These are phyloP conservation scores for Actinostola sp. DNA, from an alignment of 92 coral and sea anemone genomes.

Conservation along the genomic window DNA sequence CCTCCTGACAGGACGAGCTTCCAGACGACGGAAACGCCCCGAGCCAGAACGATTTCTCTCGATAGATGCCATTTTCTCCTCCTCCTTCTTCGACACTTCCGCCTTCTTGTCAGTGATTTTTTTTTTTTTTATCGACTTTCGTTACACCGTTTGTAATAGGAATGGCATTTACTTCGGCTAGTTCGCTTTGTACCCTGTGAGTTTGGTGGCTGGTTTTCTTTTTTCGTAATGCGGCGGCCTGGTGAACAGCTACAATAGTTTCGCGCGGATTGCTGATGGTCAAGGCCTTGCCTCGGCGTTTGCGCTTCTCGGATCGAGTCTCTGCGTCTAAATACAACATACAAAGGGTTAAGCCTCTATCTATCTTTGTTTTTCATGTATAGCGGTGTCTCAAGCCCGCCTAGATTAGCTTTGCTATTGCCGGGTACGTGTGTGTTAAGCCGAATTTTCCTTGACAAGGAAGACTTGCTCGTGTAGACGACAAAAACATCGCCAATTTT, in stretches of 20 bases:
- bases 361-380: too few relatives aligned
- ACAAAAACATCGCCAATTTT: too few relatives aligned
- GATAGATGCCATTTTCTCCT: neutral
- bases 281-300: conserved; percentile 29
- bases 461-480: too few relatives aligned
- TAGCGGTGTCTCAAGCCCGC: too few relatives aligned
- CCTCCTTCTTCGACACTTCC: neutral
- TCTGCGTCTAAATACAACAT: conserved; percentile 14
- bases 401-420: too few relatives aligned
- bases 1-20: conserved; percentile 76
- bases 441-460: too few relatives aligned
- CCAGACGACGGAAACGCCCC: conserved; percentile 41
- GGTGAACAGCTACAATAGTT: conserved; percentile 23
- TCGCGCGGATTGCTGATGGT: conserved; percentile 26
- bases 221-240: conserved; percentile 37
- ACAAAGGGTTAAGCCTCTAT: too few relatives aligned
- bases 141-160: conserved; percentile 10
- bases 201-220: too few relatives aligned
- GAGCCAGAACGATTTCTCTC: conserved; percentile 34
- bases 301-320: conserved; percentile 25
- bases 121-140: conserved; percentile 8
- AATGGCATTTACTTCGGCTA: neutral
- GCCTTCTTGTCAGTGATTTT: neutral
- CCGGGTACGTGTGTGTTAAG: too few relatives aligned
- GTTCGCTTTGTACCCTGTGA: conserved; percentile 1